These are phyloP conservation scores for Neomorphus geoffroyi DNA, from an alignment of 2,797 vertebrate genomes.

Conservation along the genomic window DNA sequence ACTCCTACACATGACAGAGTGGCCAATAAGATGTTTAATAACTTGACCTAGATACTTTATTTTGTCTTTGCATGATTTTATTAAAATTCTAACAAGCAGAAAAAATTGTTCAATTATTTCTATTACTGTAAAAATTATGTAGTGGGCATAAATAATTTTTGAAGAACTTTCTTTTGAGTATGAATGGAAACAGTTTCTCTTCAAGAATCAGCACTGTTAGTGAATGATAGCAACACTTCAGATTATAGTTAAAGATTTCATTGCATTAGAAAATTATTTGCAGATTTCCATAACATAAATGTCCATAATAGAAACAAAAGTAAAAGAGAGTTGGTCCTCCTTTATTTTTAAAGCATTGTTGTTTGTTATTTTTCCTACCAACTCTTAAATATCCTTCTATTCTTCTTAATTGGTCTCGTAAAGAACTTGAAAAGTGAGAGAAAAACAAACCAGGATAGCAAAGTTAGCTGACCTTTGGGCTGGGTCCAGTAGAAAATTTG, in stretches of 20 bases:
- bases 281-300: neutral
- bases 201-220: neutral
- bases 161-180: neutral
- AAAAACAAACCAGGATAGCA: neutral
- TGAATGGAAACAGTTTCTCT: neutral
- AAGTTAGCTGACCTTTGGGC: neutral
- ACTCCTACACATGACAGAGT: neutral
- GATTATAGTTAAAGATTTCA: neutral
- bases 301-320: neutral
- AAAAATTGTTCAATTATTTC: neutral
- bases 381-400: neutral
- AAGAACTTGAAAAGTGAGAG: neutral
- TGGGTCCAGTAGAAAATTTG: neutral
- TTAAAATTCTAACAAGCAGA: neutral
- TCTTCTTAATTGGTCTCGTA: neutral
- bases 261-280: neutral
- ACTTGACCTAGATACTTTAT: neutral
- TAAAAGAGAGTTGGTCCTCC: neutral
- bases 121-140: neutral
- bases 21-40: neutral
- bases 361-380: neutral
- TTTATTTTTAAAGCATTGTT: neutral
- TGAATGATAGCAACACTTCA: neutral
- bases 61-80: neutral
- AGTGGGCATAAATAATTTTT: neutral